Percentiles rank a stretch among this genome's conserved stretches.
Conservation (phyloP, 2,888 invertebrate genomes). For the Conops quadrifasciatus region DNA sequence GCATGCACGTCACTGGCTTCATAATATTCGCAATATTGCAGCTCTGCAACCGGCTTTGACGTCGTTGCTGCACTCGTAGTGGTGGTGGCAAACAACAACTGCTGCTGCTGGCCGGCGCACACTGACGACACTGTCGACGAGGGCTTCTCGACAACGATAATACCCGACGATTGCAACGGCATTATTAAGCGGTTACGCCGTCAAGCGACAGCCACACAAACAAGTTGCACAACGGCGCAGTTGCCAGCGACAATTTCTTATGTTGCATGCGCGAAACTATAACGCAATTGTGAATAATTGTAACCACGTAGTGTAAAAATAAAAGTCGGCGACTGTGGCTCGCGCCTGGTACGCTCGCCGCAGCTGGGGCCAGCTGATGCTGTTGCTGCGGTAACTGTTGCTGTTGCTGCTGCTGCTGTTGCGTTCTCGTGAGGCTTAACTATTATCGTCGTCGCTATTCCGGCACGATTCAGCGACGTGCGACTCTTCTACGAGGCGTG, state of each 20-base stretch:
- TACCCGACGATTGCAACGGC: slow-evolving; percentile 58
- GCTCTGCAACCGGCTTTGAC: slow-evolving; percentile 46
- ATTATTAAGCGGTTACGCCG: slow-evolving; percentile 43
- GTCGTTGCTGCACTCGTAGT: slow-evolving; percentile 41
- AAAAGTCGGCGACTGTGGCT: no score
- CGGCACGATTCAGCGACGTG: slow-evolving; percentile 23
- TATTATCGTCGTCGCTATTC: slow-evolving; percentile 49
- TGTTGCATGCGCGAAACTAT: slow-evolving; percentile 27
- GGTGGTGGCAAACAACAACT: slow-evolving; percentile 29
- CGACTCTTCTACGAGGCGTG: slow-evolving; percentile 1
- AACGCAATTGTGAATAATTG: not conserved
- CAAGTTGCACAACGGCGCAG: slow-evolving; percentile 15
- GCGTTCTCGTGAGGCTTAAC: slow-evolving; percentile 46
- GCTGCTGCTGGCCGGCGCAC: slow-evolving; percentile 38
- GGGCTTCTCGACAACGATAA: slow-evolving; percentile 59
- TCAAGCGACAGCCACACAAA: slow-evolving; percentile 24
- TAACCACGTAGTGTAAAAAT: no score
- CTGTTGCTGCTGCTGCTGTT: slow-evolving; percentile 5
- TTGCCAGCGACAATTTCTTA: slow-evolving; percentile 20
- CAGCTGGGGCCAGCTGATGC: no score
- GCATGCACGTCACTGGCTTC: slow-evolving; percentile 48
- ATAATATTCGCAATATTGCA: slow-evolving; percentile 49
- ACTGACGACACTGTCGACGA: slow-evolving; percentile 42
- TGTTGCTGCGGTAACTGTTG: not conserved
- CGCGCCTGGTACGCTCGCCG: no score